These are phyloP conservation scores for Hemistola chrysoprasaria DNA, from an alignment of 2,888 invertebrate genomes.

Conservation along the genomic window DNA sequence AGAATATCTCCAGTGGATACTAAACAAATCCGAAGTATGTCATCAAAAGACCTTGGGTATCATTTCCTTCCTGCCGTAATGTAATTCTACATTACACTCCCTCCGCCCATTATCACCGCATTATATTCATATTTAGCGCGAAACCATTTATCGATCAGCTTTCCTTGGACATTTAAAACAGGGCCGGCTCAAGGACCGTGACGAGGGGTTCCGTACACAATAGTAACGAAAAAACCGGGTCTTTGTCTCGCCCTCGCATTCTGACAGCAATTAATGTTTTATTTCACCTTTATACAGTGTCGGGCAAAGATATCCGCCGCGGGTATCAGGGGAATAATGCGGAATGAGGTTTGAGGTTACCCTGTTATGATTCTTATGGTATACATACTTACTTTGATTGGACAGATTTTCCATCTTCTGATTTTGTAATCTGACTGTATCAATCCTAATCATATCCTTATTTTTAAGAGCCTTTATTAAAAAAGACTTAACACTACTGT, in stretches of 20 bases:
- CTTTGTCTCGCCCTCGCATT: constrained; percentile 61
- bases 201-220: constrained; percentile 69
- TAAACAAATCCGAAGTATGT: too few species aligned
- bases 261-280: constrained; percentile 79
- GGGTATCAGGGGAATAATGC: constrained; percentile 30
- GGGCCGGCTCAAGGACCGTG: constrained; percentile 52
- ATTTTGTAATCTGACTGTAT: too few species aligned
- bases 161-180: constrained; percentile 37
- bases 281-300: constrained; percentile 62
- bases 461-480: too few species aligned
- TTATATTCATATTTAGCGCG: constrained; percentile 19
- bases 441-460: too few species aligned
- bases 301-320: constrained; percentile 40
- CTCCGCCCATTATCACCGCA: constrained; percentile 8
- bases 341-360: constrained; percentile 16
- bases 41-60: too few species aligned
- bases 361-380: constrained; percentile 18
- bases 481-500: too few species aligned
- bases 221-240: constrained; percentile 67
- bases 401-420: too few species aligned
- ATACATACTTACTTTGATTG: constrained; percentile 10
- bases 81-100: too few species aligned
- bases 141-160: constrained; percentile 41
- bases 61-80: too few species aligned
- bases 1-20: too few species aligned